Percentiles rank a stretch among this genome's conserved stretches.
These are phyloP conservation scores for Lanistes nyassanus DNA, from an alignment of 1,140 invertebrate genomes.

Conservation along the genomic window DNA sequence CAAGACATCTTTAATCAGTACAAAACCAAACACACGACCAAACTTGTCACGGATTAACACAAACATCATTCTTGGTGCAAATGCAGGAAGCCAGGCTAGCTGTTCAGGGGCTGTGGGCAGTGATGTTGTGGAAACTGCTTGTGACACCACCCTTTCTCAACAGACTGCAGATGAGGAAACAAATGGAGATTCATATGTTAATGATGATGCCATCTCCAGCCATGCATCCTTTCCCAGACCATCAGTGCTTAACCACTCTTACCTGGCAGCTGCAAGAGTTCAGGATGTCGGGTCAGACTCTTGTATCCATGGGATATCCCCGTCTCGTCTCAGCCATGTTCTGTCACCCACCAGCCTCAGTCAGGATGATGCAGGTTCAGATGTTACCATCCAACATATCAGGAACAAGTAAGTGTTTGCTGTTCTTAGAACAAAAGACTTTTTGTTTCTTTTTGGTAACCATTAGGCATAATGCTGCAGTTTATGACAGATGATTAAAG, in stretches of 20 bases:
- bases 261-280: constrained; percentile 34
- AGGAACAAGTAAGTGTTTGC: constrained; percentile 12
- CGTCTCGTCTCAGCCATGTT: too few species aligned
- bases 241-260: constrained; percentile 41
- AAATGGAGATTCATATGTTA: neutral
- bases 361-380: neutral
- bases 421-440: too few species aligned
- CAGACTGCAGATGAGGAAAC: neutral
- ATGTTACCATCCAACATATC: neutral
- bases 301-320: too few species aligned
- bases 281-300: constrained; percentile 2
- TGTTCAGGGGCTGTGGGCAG: too few species aligned
- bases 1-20: constrained; percentile 25
- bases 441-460: too few species aligned
- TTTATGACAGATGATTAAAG: too few species aligned
- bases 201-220: neutral
- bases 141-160: too few species aligned
- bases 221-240: constrained; percentile 40
- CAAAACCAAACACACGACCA: constrained; percentile 41
- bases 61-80: neutral
- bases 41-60: constrained; percentile 31
- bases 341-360: too few species aligned
- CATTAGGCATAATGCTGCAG: too few species aligned
- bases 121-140: too few species aligned
- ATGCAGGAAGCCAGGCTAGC: too few species aligned